Percentiles rank a stretch among this genome's conserved stretches.
These are phyloP conservation scores for Coregonus sp. DNA, from an alignment of 2,797 vertebrate species.

Conservation along the genomic window DNA sequence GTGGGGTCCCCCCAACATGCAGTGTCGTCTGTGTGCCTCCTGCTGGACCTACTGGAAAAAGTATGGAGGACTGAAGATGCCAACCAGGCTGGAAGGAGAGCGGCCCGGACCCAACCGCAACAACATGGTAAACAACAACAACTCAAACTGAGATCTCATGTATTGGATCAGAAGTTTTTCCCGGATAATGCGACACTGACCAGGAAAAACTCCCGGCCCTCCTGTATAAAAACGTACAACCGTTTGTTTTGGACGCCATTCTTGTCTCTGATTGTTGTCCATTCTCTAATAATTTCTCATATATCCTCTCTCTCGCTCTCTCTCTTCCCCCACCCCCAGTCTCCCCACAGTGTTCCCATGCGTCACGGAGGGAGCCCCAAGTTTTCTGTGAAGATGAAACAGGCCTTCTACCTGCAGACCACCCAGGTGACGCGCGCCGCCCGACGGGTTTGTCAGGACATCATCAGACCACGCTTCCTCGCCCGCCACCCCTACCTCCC, in stretches of 20 bases:
- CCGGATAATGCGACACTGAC: too few relatives aligned
- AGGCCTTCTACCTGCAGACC: constrained; percentile 95
- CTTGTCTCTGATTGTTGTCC: background rate
- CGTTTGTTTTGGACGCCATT: background rate
- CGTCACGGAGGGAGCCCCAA: constrained; percentile 94
- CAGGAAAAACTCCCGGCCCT: too few relatives aligned
- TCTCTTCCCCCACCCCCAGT: constrained; percentile 67
- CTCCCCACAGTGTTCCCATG: constrained; percentile 87
- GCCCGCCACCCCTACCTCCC: constrained; percentile 92
- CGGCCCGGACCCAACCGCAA: constrained; percentile 94
- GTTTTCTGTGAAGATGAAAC: constrained; percentile 95
- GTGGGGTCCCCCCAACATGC: constrained; percentile 98
- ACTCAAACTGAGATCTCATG: background rate
- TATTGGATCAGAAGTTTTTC: too few relatives aligned
- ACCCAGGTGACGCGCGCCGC: constrained; percentile 87
- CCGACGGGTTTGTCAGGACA: constrained; percentile 90
- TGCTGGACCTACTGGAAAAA: constrained; percentile 99
- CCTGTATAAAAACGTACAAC: too few relatives aligned
- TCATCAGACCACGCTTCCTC: constrained; percentile 86
- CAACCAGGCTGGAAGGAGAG: constrained; percentile 94
- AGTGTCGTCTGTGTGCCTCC: constrained; percentile 94
- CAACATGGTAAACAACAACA: constrained; percentile 79
- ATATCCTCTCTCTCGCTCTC: background rate
- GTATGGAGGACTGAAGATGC: constrained; percentile 98
- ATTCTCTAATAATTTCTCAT: background rate